Base-by-base conservation (phyloP, 2,797 vertebrate species). In the Pygocentrus nattereri region DNA sequence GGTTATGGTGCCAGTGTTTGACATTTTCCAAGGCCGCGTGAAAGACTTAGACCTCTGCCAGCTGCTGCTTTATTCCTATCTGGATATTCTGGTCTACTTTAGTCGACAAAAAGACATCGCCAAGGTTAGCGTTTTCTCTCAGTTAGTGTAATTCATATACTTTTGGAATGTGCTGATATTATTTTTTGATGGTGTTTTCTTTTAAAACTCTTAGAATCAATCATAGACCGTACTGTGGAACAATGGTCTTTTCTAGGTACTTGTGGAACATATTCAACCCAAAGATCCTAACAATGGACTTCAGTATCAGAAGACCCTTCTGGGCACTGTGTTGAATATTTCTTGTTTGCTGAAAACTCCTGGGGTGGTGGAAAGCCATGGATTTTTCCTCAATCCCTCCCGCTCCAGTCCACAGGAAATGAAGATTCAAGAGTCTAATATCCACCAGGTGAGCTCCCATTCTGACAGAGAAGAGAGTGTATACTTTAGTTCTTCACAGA, bases 271-370 rank as follows among this genome's bases (percentile, higher is more conserved):
- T 79, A 97, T 96, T 90, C 97, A 98, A 81, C 97, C 98, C 84
- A 98, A 98, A 93, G 98, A 99, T 82, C 95, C 95, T 83, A 92
- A 88, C 85, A 98, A 97, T 54, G 98, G 97, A 58, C 95, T 98
- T 86, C 96, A 97, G 91, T 99, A 99, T 91, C 97, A 99, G 92
- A 98, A 98, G 88, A 98, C 94, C 44, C 90, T 99, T 61, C 88
- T 99, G 18, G 98, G 98, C 58, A 61, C 92, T 0, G 65, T 99
- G 80, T 86, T 99, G 56, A 99, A 90, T 84, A 95, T 97, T 80
- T 99, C 98, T 52, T 99, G 98, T 89, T 92, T 99, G 87, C 89
- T 99, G 67, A 98, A 97, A 94, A 98, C 97, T 47, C 97, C 98
- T 0, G 98, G 98, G 0, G 94, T 99, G 5, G 95, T 99, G 85